Percentiles rank a stretch among this genome's conserved stretches.
Evolutionary conservation across 2,113 vertebrate genomes (phyloP).

Genomic region (Raja brachyura): DNA sequence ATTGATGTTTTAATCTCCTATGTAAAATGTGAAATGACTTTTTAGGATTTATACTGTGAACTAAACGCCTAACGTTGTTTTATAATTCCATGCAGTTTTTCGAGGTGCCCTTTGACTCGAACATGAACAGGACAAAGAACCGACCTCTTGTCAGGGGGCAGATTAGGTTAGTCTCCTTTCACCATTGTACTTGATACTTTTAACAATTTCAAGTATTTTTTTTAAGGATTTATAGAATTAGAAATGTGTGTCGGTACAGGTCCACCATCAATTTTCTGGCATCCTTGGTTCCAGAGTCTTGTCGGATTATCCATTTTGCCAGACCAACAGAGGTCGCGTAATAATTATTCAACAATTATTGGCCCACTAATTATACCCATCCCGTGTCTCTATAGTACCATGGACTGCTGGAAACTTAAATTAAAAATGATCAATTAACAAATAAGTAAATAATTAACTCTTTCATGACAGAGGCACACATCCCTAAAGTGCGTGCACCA

Average conservation of each 20-base stretch:
- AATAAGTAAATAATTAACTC: no score
- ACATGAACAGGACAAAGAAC: constrained; percentile 98
- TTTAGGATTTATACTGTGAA: background rate
- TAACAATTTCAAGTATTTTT: background rate
- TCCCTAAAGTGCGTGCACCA: no score
- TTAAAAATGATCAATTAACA: no score
- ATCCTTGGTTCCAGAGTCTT: no score
- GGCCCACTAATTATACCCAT: no score
- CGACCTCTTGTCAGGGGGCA: constrained; percentile 91
- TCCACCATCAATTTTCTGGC: no score
- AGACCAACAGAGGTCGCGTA: no score
- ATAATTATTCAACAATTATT: no score
- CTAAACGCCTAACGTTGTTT: background rate
- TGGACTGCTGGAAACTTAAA: no score
- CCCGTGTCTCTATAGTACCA: no score
- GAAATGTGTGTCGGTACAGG: background rate
- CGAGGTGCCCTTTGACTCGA: constrained; percentile 95
- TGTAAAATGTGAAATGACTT: background rate
- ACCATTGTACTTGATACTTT: background rate
- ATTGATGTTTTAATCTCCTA: background rate
- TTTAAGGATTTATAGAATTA: background rate
- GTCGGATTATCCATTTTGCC: no score
- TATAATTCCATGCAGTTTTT: constrained; percentile 75
- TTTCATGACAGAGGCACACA: no score
- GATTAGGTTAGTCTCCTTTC: constrained; percentile 74